phyloP scores from a whole-genome alignment of 2,888 invertebrate genomes.

The Copidosoma aretas region DNA sequence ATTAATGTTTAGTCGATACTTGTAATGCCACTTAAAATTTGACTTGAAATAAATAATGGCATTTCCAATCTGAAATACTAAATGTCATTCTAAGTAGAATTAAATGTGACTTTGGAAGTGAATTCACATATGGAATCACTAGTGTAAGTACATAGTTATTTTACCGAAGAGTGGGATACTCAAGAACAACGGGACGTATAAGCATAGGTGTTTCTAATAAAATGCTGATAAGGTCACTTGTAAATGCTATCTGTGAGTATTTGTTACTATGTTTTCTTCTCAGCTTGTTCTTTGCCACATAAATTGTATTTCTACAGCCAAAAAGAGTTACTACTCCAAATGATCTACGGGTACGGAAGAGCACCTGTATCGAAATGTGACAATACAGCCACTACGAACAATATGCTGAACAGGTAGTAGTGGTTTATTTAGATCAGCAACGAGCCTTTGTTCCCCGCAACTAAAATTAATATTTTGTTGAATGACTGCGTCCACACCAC shows the following conservation, averaged over 20 bases:
- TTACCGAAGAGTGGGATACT: not conserved
- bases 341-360: slow-evolving; percentile 13
- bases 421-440: slow-evolving; percentile 66
- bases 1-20: too few relatives aligned
- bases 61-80: too few relatives aligned
- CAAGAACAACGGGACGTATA: slow-evolving; percentile 59
- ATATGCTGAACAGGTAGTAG: slow-evolving; percentile 59
- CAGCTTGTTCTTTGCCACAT: too few relatives aligned
- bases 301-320: too few relatives aligned
- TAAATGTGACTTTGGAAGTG: too few relatives aligned
- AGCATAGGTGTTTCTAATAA: slow-evolving; percentile 74
- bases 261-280: too few relatives aligned
- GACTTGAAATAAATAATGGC: too few relatives aligned
- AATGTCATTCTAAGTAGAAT: too few relatives aligned
- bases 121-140: too few relatives aligned
- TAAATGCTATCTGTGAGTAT: too few relatives aligned
- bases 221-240: slow-evolving; percentile 65
- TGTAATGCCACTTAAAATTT: too few relatives aligned
- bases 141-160: too few relatives aligned
- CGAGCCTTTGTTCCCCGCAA: slow-evolving; percentile 57
- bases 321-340: slow-evolving; percentile 34
- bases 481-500: slow-evolving; percentile 67
- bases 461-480: slow-evolving; percentile 54
- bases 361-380: slow-evolving; percentile 54
- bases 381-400: slow-evolving; percentile 47